phyloP scores from a whole-genome alignment of 1,140 invertebrate genomes.

The Saccostrea glomerata region DNA sequence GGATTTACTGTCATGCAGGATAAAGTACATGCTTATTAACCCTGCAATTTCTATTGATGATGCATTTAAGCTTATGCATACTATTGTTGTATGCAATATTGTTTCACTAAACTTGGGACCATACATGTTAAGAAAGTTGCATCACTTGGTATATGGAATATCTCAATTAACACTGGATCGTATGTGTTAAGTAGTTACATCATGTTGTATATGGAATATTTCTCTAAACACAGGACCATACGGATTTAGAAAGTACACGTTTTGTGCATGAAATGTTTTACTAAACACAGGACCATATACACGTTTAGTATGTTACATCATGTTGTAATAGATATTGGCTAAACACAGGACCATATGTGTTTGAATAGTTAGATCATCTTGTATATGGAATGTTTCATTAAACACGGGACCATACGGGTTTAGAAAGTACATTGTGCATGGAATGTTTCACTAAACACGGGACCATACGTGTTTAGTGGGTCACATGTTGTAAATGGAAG shows the following conservation, averaged over 20 bases:
- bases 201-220: not conserved
- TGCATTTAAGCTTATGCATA: not conserved
- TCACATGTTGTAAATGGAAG: too few species aligned
- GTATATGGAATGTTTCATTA: too few species aligned
- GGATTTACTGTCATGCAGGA: not conserved
- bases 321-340: not conserved
- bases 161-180: too few species aligned
- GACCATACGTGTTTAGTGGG: too few species aligned
- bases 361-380: too few species aligned
- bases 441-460: too few species aligned
- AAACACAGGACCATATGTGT: too few species aligned
- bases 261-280: not conserved
- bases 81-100: not conserved
- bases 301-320: not conserved
- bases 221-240: not conserved
- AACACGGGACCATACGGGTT: too few species aligned
- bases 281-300: not conserved
- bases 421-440: too few species aligned
- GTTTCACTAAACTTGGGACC: not conserved
- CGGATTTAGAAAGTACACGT: not conserved
- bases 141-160: not conserved
- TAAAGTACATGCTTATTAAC: not conserved
- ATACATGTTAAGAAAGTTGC: not conserved
- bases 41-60: not conserved
- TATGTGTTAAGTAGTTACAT: not conserved